Percentiles rank a stretch among this genome's conserved stretches.
Evolutionary conservation across 2,888 invertebrate species (phyloP).

Genomic region (Eupithecia subumbrata): DNA sequence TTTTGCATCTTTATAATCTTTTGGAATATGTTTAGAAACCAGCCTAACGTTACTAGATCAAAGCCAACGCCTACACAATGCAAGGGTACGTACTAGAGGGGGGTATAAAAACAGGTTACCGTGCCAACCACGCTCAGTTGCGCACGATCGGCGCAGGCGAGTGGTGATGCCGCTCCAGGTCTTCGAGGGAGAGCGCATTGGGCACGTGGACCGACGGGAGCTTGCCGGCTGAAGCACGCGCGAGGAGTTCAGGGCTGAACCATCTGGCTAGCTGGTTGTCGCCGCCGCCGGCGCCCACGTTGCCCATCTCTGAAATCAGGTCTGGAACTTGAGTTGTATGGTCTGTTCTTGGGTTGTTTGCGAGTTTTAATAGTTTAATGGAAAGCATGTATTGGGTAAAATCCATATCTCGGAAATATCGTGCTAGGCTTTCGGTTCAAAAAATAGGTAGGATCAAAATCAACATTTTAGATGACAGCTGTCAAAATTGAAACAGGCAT

Average conservation of each 20-base stretch:
- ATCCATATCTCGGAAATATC: too few relatives aligned
- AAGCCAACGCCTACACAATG: constrained; percentile 21
- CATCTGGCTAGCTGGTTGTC: constrained; percentile 93
- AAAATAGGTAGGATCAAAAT: too few relatives aligned
- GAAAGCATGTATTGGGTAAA: too few relatives aligned
- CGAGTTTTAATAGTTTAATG: too few relatives aligned
- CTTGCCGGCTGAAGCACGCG: constrained; percentile 92
- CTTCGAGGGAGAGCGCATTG: constrained; percentile 92
- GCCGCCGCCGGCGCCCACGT: constrained; percentile 71
- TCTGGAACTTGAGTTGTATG: constrained; percentile 32
- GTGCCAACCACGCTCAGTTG: constrained; percentile 71
- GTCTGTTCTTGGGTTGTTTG: constrained; percentile 7
- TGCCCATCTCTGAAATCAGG: constrained; percentile 69
- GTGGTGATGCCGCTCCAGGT: constrained; percentile 92
- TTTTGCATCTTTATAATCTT: not conserved
- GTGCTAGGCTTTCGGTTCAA: too few relatives aligned
- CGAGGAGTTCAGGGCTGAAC: constrained; percentile 93
- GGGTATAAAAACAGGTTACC: constrained; percentile 26
- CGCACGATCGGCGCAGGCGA: constrained; percentile 87
- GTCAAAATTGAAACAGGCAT: too few relatives aligned
- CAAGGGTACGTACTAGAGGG: constrained; percentile 33
- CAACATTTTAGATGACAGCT: too few relatives aligned
- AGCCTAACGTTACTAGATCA: constrained; percentile 18
- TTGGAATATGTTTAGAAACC: not conserved
- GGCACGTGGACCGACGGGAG: constrained; percentile 88